phyloP scores from a whole-genome alignment of 2,797 vertebrate genomes.

The Platalea minor region DNA sequence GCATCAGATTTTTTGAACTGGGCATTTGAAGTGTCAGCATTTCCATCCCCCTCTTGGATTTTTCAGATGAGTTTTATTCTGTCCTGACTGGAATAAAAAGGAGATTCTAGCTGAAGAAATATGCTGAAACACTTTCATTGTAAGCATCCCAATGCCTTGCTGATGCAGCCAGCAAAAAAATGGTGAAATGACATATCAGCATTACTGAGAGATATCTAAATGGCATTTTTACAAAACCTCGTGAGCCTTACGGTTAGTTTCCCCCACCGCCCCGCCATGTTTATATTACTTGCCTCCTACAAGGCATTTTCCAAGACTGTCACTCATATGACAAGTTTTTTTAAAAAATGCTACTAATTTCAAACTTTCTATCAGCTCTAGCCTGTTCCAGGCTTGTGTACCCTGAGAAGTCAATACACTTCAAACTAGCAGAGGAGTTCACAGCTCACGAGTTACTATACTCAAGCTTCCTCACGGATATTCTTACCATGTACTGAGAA shows the following conservation, averaged over 20 bases:
- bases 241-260: not conserved
- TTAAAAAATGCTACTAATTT: not conserved
- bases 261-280: not conserved
- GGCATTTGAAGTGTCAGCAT: slow-evolving; percentile 66
- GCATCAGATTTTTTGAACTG: slow-evolving; percentile 63
- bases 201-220: not conserved
- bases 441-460: not conserved
- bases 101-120: slow-evolving; percentile 31
- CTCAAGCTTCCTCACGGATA: not conserved
- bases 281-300: not conserved
- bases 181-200: not conserved
- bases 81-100: slow-evolving; percentile 54
- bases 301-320: not conserved
- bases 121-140: slow-evolving; percentile 14
- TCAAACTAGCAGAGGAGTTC: not conserved
- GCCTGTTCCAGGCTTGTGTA: not conserved
- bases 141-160: not conserved
- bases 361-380: not conserved
- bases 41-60: slow-evolving; percentile 46
- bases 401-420: not conserved
- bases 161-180: slow-evolving; percentile 11
- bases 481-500: not conserved
- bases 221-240: not conserved
- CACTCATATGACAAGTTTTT: not conserved
- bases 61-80: slow-evolving; percentile 57